Conservation (phyloP, 2,888 invertebrate genomes). For the Germaria angustata region DNA sequence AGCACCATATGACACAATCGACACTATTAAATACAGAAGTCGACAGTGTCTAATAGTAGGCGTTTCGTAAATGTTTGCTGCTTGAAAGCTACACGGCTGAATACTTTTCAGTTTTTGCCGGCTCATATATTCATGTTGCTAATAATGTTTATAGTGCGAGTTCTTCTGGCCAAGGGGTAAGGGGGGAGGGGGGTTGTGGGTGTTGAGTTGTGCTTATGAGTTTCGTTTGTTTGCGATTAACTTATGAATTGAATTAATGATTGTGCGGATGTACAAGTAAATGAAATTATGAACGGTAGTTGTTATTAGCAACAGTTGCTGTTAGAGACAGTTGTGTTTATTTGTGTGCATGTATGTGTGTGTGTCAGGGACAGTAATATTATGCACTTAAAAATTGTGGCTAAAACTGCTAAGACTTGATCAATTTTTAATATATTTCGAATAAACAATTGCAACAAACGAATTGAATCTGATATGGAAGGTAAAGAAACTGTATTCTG, state of each 20-base stretch:
- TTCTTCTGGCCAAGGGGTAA: too few relatives aligned
- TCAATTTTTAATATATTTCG: too few relatives aligned
- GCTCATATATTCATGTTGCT: conserved; percentile 11
- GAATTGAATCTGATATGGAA: too few relatives aligned
- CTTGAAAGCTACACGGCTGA: conserved; percentile 18
- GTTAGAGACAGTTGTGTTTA: background rate
- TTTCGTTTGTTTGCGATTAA: conserved; percentile 21
- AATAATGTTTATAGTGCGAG: conserved; percentile 23
- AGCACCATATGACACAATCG: conserved; percentile 58
- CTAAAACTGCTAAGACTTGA: too few relatives aligned
- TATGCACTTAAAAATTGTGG: too few relatives aligned
- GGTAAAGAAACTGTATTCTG: too few relatives aligned
- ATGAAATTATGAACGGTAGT: background rate
- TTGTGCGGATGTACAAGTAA: background rate
- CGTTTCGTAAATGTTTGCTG: conserved; percentile 36
- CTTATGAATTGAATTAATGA: conserved; percentile 21
- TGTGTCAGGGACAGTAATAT: too few relatives aligned
- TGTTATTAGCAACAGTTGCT: background rate
- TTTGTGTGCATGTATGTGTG: background rate
- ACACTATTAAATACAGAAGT: conserved; percentile 47
- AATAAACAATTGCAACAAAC: too few relatives aligned
- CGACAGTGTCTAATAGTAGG: conserved; percentile 12
- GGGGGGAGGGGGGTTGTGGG: background rate
- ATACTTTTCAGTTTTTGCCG: background rate
- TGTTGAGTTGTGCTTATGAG: conserved; percentile 34